Base-by-base conservation (phyloP, 2,888 invertebrate genomes). In the Hofmannophila pseudospretella region DNA sequence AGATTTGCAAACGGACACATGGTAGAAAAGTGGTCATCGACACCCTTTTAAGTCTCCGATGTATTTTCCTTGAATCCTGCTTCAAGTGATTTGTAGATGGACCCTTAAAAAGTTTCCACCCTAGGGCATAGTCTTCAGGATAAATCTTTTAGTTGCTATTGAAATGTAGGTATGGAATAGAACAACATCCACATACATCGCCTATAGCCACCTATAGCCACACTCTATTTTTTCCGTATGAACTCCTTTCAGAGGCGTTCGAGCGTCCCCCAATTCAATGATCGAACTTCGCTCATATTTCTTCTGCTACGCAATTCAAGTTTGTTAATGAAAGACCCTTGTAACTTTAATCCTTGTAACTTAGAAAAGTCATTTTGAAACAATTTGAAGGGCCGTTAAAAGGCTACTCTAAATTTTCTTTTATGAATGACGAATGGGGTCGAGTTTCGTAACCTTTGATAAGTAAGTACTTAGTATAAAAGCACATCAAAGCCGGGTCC, bases 241-340 rank as follows among this genome's bases (percentile, higher is more conserved):
- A 60, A 63, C 57, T 60, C 53, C 50, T 50, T 56, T 57, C 51
- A 51, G 63, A 61, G 51, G 58, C 60, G 52, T 60, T 62, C 62
- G 52, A 48, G 54, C 62, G 54, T 59, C 57, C 52, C 56, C 54
- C 30, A 45, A 57, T 64, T 70, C 69, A 71, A 71, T 71, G 72
- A 74, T 76, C 68, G 67, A 76, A 76, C 58, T 77, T 76, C 49
- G 54, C 66, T 74, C 72, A 73, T 76, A 76, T 76, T 75, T 76
- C 76, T 75, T 69, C 64, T 62, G 58, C 66, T 63, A 64, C 65
- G 63, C 60, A 67, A 69, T 71, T 67, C 67, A 71, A 77, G 70
- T 77, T 75, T 66, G 65, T 60, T 73, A 76, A 74, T 75, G 73
- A 74, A 73, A 72, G 66, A 65, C 65, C 68, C 63, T 71, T 71